Conservation (phyloP, 2,113 vertebrate species). For the Pampusana beccarii region DNA sequence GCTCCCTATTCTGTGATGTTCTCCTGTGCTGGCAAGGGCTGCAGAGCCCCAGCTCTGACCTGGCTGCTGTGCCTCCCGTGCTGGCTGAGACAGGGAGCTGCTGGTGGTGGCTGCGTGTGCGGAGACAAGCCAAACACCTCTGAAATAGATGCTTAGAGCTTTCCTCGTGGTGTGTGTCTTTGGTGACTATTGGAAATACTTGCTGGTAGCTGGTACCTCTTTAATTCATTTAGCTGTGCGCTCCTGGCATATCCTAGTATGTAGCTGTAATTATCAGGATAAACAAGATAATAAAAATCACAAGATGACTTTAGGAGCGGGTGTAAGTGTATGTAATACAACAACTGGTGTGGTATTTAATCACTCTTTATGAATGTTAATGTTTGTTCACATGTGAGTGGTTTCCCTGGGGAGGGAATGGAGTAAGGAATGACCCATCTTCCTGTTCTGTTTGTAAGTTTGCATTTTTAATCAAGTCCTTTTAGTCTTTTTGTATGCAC, state of each 20-base stretch:
- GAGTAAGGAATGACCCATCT: neutral
- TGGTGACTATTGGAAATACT: neutral
- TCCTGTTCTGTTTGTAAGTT: neutral
- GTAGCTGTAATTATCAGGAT: neutral
- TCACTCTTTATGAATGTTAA: neutral
- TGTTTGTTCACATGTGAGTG: neutral
- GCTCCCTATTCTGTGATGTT: neutral
- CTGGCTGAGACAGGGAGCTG: too few species aligned
- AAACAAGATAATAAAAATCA: neutral
- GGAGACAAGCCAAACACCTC: neutral
- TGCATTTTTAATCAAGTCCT: neutral
- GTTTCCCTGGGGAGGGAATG: neutral
- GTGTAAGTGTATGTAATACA: neutral
- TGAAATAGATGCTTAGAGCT: neutral
- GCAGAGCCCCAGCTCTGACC: neutral
- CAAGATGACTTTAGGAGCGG: neutral
- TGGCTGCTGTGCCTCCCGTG: neutral
- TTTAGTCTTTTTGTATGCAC: neutral
- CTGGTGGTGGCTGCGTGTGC: too few species aligned
- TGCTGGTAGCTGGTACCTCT: neutral
- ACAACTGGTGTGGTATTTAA: neutral
- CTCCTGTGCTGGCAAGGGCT: neutral
- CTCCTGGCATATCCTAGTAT: neutral
- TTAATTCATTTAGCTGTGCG: neutral
- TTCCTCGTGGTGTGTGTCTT: neutral